A percentile compares a stretch with the other conserved stretches of the same genome.
Evolutionary conservation across 2,113 vertebrate genomes (phyloP).

Genomic region (Motacilla alba): DNA sequence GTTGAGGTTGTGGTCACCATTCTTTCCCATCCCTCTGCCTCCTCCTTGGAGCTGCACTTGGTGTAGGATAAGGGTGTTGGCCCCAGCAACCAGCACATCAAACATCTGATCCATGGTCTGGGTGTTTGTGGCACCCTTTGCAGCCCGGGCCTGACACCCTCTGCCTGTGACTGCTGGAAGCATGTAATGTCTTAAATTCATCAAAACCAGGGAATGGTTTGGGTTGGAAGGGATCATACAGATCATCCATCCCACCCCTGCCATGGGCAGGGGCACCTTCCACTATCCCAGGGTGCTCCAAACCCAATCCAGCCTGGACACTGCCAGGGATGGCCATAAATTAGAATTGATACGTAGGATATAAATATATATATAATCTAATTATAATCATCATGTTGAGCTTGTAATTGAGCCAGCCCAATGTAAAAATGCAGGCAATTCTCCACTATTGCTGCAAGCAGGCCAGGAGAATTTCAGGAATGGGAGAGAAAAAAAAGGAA

Average conservation of each 20-base stretch:
- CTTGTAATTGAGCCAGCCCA: background rate
- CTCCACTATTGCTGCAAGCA: background rate
- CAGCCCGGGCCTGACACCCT: background rate
- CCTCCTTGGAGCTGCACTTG: background rate
- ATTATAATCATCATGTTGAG: background rate
- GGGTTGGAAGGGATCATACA: background rate
- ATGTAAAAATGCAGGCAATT: background rate
- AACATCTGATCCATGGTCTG: background rate
- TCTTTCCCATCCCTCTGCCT: background rate
- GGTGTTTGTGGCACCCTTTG: background rate
- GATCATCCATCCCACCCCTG: background rate
- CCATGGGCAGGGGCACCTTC: background rate
- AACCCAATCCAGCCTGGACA: background rate
- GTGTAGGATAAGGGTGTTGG: background rate
- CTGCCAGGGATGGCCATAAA: background rate
- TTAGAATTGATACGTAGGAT: background rate
- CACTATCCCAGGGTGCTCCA: background rate
- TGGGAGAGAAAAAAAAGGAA: accelerated
- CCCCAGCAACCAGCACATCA: background rate
- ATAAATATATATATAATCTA: background rate
- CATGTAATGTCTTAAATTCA: background rate
- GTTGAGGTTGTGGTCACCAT: background rate
- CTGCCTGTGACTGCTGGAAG: background rate
- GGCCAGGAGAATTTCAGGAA: accelerated
- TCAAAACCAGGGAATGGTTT: background rate